A percentile compares a stretch with the other conserved stretches of the same genome.
These are phyloP conservation scores for Fregata magnificens DNA, from an alignment of 2,113 vertebrate genomes.

Conservation along the genomic window DNA sequence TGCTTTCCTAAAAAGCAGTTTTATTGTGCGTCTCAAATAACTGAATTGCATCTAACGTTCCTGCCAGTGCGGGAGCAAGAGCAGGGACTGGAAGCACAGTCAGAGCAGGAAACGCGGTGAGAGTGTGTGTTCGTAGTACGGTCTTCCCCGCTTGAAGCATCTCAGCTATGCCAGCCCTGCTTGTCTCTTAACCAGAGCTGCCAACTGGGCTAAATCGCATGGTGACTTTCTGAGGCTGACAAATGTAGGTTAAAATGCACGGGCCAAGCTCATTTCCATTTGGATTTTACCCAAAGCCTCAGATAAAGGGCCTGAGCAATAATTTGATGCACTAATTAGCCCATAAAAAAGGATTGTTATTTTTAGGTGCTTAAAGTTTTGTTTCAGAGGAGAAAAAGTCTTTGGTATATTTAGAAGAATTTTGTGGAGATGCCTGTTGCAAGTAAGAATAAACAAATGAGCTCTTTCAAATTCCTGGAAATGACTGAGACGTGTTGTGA, in stretches of 20 bases:
- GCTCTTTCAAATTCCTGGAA: slow-evolving; percentile 41
- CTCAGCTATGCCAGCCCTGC: slow-evolving; percentile 30
- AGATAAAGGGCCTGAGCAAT: slow-evolving; percentile 20
- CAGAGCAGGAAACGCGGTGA: accelerated
- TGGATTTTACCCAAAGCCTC: slow-evolving; percentile 52
- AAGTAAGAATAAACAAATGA: slow-evolving; percentile 7
- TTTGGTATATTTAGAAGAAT: background rate
- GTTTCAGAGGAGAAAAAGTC: background rate
- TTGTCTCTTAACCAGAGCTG: slow-evolving; percentile 6
- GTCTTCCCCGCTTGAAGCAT: background rate
- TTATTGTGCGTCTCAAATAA: background rate
- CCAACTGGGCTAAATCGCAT: slow-evolving; percentile 46
- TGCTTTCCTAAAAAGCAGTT: background rate
- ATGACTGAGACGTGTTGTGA: background rate
- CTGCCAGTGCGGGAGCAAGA: background rate
- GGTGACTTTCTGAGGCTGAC: slow-evolving; percentile 36
- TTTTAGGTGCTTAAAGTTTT: slow-evolving; percentile 13
- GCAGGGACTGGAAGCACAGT: background rate
- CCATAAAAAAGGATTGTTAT: background rate
- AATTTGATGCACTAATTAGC: slow-evolving; percentile 49
- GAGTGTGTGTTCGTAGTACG: background rate
- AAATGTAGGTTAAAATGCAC: slow-evolving; percentile 64
- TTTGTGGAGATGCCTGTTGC: background rate
- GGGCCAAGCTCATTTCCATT: slow-evolving; percentile 54
- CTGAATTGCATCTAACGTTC: accelerated